Percentiles rank a stretch among this genome's conserved stretches.
These are phyloP conservation scores for Protula sp. DNA, from an alignment of 2,888 invertebrate species.

Conservation along the genomic window DNA sequence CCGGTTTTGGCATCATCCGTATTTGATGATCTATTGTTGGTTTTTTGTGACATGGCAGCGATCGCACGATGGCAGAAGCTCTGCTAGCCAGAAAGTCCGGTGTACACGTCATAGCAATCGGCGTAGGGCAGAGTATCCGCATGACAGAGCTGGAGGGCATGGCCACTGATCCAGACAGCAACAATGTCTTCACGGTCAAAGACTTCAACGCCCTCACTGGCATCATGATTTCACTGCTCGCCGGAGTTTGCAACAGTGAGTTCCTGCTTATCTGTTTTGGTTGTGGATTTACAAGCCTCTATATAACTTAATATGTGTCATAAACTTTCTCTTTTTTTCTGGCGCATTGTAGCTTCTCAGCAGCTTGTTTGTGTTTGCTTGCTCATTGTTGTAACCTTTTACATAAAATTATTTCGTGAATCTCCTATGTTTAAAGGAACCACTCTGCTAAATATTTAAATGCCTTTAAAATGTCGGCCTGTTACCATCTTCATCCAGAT, in stretches of 20 bases:
- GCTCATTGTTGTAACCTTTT: too few relatives aligned
- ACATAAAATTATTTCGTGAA: too few relatives aligned
- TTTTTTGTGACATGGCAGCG: too few relatives aligned
- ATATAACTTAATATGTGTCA: background rate
- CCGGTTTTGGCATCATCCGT: too few relatives aligned
- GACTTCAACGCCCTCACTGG: constrained; percentile 36
- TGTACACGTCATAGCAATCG: constrained; percentile 19
- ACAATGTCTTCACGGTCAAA: constrained; percentile 37
- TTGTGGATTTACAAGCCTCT: background rate
- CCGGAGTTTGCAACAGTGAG: constrained; percentile 41
- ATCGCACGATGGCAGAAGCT: constrained; percentile 18
- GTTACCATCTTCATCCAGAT: too few relatives aligned
- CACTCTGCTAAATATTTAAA: too few relatives aligned
- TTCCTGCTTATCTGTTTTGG: background rate
- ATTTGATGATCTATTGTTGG: too few relatives aligned
- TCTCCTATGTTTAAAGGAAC: too few relatives aligned
- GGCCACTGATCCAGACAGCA: constrained; percentile 35
- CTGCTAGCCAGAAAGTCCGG: constrained; percentile 17
- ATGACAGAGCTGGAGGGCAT: constrained; percentile 37
- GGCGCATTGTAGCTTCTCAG: too few relatives aligned
- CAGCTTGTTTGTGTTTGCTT: too few relatives aligned
- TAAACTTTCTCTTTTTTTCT: too few relatives aligned
- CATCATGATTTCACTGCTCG: constrained; percentile 33
- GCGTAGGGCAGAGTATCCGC: constrained; percentile 20
- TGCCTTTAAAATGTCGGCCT: too few relatives aligned